These are phyloP conservation scores for Allygus modestus DNA, from an alignment of 2,888 invertebrate genomes.

Conservation along the genomic window DNA sequence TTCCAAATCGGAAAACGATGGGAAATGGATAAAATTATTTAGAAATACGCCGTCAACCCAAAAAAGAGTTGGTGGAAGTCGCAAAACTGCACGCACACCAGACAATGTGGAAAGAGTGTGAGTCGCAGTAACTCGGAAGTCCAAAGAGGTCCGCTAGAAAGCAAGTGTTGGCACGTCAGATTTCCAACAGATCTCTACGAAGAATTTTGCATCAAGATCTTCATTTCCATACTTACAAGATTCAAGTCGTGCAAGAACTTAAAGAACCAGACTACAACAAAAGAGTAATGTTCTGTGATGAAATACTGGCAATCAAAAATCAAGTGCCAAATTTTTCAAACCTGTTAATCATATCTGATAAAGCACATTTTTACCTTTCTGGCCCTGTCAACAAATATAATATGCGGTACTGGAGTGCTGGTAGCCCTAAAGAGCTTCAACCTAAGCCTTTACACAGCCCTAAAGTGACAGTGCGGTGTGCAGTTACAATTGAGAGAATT, in stretches of 20 bases:
- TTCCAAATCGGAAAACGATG: background rate
- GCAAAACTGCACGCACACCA: background rate
- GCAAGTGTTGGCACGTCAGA: background rate
- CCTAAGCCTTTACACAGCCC: background rate
- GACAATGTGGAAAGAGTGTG: background rate
- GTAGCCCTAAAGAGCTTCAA: background rate
- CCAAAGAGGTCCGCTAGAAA: background rate
- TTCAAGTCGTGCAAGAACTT: constrained; percentile 10
- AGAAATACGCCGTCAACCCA: background rate
- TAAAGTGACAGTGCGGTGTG: too few species aligned
- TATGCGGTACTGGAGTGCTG: too few species aligned
- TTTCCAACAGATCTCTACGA: background rate
- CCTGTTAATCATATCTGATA: too few species aligned
- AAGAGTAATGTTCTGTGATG: too few species aligned
- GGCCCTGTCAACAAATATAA: constrained; percentile 52
- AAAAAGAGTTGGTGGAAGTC: background rate
- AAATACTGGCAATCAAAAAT: too few species aligned
- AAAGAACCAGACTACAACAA: background rate
- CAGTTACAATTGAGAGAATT: too few species aligned
- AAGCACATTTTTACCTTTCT: constrained; percentile 26
- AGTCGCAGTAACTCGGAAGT: background rate
- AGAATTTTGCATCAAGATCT: constrained; percentile 27
- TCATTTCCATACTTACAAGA: constrained; percentile 44
- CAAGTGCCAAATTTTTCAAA: too few species aligned
- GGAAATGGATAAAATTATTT: background rate